A percentile compares a stretch with the other conserved stretches of the same genome.
These are phyloP conservation scores for Rhineura floridana DNA, from an alignment of 2,113 vertebrate genomes.

Conservation along the genomic window DNA sequence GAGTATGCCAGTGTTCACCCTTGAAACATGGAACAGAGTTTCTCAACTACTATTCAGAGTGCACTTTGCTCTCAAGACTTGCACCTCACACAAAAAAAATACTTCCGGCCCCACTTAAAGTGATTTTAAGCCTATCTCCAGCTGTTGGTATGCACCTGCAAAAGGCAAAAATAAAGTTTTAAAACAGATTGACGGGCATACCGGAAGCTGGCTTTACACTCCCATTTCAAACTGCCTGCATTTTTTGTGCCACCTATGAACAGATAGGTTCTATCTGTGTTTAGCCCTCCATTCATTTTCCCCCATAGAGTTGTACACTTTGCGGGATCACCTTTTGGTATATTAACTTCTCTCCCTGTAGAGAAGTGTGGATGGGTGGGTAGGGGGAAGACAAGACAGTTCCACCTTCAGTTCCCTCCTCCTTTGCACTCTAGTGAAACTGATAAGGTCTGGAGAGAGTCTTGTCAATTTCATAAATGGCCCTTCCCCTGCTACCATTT, in stretches of 20 bases:
- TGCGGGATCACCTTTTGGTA: background rate
- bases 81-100: too few relatives aligned
- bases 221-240: background rate
- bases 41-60: too few relatives aligned
- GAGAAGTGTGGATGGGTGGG: background rate
- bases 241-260: background rate
- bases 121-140: background rate
- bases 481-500: background rate
- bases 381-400: background rate
- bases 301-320: background rate
- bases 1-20: background rate
- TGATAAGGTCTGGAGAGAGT: background rate
- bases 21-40: background rate
- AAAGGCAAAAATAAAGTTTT: background rate
- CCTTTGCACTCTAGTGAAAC: background rate
- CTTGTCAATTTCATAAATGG: background rate
- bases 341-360: background rate
- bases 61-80: too few relatives aligned
- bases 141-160: background rate
- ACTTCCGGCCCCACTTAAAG: background rate
- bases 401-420: background rate
- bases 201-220: background rate
- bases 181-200: background rate
- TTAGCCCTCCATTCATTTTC: background rate
- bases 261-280: background rate